Base-by-base conservation (phyloP, 2,797 vertebrate genomes). In the Acanthornis magna region DNA sequence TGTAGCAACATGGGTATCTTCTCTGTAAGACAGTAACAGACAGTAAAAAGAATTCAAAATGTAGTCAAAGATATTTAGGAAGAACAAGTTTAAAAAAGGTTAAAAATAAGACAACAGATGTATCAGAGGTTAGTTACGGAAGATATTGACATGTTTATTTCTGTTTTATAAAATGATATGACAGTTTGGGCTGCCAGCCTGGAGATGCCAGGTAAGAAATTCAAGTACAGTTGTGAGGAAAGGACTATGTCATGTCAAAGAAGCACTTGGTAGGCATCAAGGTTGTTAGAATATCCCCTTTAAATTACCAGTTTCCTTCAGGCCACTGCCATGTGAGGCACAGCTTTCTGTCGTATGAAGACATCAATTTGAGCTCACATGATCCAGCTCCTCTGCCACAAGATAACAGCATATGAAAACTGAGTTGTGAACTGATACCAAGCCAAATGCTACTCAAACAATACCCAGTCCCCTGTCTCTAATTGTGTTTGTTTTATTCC, bases 401-500 rank as follows among this genome's bases (percentile, higher is more conserved):
- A 51, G 50, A 82, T 19, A 34, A 73, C 7, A 68, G 47, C 36
- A 45, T 43, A 82, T 42, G 50, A 84, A 91, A 92, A 53, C 30
- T 12, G 62, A 85, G 22, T 72, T 60, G 48, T 36, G 26, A 72
- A 58, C 61, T 58, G 57, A 70, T 47, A n/a, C 40, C 65, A 70
- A 84, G 65, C 87, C 91, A 93, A 65, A 81, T 84, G 11, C 21
- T 68, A 43, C 74, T 90, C 61, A 45, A 53, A 84, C 40, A 85
- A 25, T 78, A 74, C 32, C 48, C 67, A 68, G 45, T 58, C 42
- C 40, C 48, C 62, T 63, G 63, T 70, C 67, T 84, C 18, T 60
- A 72, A 62, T 54, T 48, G n/a, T 48, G 75, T 95, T 85, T 94
- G 58, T 54, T 93, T 89, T 43, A 80, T 80, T 76, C 82, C 73